phyloP scores from a whole-genome alignment of 1,140 invertebrate genomes.

The Plutomurus gul region DNA sequence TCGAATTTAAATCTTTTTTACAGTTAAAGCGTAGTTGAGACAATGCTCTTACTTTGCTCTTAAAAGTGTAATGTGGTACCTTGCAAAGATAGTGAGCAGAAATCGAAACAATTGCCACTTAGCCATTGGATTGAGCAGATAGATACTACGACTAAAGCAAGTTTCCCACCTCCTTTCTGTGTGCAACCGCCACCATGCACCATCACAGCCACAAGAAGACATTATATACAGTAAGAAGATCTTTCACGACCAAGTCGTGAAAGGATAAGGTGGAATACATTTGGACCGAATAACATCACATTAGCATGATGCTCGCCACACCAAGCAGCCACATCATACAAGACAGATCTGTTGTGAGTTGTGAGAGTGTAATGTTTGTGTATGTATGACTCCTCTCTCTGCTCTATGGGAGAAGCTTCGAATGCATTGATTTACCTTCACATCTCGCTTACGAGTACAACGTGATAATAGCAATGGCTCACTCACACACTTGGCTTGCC shows the following conservation, averaged over 20 bases:
- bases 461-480: neutral
- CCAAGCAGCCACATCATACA: no score
- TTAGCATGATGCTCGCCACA: constrained; percentile 17
- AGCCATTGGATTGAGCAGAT: neutral
- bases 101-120: neutral
- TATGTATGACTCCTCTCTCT: neutral
- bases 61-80: no score
- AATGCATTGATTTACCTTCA: neutral
- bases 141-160: neutral
- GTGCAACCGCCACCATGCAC: no score
- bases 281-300: neutral
- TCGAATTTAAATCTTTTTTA: constrained; percentile 3
- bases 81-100: neutral
- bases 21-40: no score
- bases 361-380: no score
- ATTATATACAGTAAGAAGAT: neutral
- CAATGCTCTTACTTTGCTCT: no score
- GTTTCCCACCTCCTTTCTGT: no score
- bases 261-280: constrained; percentile 4
- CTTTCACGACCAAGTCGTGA: neutral
- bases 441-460: neutral
- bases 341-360: no score
- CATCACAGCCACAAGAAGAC: neutral
- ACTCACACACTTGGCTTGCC: neutral
- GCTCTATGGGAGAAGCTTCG: no score